Conservation (phyloP, 1,140 invertebrate species). For the Diprion similis region DNA sequence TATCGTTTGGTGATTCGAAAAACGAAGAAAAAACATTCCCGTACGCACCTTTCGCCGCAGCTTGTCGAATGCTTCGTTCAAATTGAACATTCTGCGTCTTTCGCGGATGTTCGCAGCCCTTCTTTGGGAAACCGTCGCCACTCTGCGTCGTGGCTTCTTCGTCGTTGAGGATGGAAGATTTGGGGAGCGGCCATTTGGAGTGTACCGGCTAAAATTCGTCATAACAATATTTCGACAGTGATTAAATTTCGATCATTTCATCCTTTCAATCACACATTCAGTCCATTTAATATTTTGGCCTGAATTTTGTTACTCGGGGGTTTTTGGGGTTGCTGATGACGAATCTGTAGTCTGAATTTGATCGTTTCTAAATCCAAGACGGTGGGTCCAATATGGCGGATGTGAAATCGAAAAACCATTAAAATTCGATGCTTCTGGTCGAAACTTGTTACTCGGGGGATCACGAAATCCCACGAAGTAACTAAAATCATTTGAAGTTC, state of each 20-base stretch:
- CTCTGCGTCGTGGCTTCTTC: slow-evolving; percentile 85
- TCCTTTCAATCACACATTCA: neutral
- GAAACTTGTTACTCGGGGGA: too few relatives aligned
- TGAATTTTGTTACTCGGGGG: too few relatives aligned
- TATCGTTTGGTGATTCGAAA: neutral
- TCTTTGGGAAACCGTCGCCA: slow-evolving; percentile 88
- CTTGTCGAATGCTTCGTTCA: slow-evolving; percentile 97
- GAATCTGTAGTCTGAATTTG: too few relatives aligned
- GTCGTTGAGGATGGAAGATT: slow-evolving; percentile 55
- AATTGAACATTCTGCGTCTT: slow-evolving; percentile 93
- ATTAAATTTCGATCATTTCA: neutral
- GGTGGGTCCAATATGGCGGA: too few relatives aligned
- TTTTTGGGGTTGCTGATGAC: too few relatives aligned
- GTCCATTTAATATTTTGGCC: too few relatives aligned
- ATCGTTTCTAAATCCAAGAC: too few relatives aligned
- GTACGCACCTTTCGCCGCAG: slow-evolving; percentile 77
- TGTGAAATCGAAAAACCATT: too few relatives aligned
- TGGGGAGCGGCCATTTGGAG: slow-evolving; percentile 51
- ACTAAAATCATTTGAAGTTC: too few relatives aligned
- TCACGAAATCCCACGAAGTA: too few relatives aligned
- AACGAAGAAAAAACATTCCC: slow-evolving; percentile 2
- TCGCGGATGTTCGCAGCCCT: slow-evolving; percentile 95
- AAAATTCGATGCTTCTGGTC: too few relatives aligned
- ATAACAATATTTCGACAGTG: too few relatives aligned
- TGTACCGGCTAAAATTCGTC: slow-evolving; percentile 43